A percentile compares a stretch with the other conserved stretches of the same genome.
Evolutionary conservation across 2,888 invertebrate species (phyloP).

Genomic region (Cosmopolites sordidus): DNA sequence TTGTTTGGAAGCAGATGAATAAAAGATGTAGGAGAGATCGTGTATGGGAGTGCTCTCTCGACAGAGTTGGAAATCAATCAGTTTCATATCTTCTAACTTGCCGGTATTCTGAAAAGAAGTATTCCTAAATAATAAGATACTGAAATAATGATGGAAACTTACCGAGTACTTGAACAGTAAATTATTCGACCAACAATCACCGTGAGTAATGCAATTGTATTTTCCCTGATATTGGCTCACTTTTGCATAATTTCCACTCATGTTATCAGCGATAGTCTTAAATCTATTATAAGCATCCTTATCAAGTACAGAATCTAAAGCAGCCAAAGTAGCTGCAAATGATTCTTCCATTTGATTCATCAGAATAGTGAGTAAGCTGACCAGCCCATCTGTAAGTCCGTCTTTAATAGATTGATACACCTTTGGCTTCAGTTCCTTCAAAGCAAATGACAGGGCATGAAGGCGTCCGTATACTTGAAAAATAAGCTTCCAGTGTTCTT

Average conservation of each 20-base stretch:
- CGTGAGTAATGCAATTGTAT: conserved; percentile 19
- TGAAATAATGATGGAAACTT: conserved; percentile 9
- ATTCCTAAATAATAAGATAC: too few species aligned
- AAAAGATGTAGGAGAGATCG: conserved; percentile 38
- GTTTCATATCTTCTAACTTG: conserved; percentile 23
- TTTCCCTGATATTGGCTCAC: conserved; percentile 15
- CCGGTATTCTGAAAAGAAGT: conserved; percentile 16
- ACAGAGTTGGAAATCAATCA: conserved; percentile 29
- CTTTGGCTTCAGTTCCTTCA: conserved; percentile 7
- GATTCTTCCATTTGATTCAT: not conserved
- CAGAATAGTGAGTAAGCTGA: not conserved
- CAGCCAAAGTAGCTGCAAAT: not conserved
- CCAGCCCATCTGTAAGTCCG: not conserved
- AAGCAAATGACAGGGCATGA: conserved; percentile 19
- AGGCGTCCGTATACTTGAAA: conserved; percentile 18
- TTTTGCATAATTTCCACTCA: conserved; percentile 6
- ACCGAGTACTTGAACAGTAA: conserved; percentile 29
- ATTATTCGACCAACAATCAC: conserved; percentile 23
- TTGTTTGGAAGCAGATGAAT: conserved; percentile 27
- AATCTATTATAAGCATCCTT: not conserved
- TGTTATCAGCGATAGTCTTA: not conserved
- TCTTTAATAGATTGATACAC: not conserved
- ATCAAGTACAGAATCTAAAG: not conserved
- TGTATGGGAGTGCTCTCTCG: conserved; percentile 28
- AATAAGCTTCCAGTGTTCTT: conserved; percentile 10